phyloP scores from a whole-genome alignment of 23 tunicate species.

The Phallusia fumigata region DNA sequence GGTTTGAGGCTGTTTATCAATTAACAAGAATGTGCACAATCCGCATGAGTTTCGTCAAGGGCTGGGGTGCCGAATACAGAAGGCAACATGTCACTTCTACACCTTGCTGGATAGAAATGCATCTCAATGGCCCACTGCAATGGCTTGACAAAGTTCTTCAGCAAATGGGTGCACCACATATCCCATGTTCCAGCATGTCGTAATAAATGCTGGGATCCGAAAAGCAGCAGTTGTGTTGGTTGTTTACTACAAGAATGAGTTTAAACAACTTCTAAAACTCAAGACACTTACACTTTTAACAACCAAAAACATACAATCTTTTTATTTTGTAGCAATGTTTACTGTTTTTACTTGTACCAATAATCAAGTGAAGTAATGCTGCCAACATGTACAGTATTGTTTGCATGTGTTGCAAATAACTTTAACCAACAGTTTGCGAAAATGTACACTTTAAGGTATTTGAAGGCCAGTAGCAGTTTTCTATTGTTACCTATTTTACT shows the following conservation, averaged over 20 bases:
- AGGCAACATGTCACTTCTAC: constrained; percentile 97
- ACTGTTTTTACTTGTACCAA: neutral
- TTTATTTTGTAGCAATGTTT: neutral
- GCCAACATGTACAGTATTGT: neutral
- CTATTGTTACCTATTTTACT: constrained; percentile 4
- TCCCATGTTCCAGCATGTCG: constrained; percentile 93
- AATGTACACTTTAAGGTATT: constrained; percentile 4
- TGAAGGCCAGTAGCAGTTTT: constrained; percentile 23
- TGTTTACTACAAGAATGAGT: too few relatives aligned
- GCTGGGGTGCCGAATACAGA: constrained; percentile 99
- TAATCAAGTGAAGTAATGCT: neutral
- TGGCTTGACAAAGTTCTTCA: constrained; percentile 95
- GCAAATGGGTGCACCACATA: constrained; percentile 96
- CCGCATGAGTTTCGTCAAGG: constrained; percentile 98
- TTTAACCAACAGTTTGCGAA: neutral
- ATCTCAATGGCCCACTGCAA: constrained; percentile 95
- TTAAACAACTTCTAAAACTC: too few relatives aligned
- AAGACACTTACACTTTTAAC: too few relatives aligned
- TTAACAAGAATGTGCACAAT: constrained; percentile 96
- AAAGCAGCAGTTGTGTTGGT: neutral
- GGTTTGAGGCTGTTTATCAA: constrained; percentile 91
- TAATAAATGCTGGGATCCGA: neutral
- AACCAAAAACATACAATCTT: too few relatives aligned
- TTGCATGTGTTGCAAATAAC: neutral
- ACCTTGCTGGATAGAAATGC: constrained; percentile 99